Percentiles rank a stretch among this genome's conserved stretches.
phyloP scores from a whole-genome alignment of 1,140 invertebrate species.

The Calephelis virginiensis region DNA sequence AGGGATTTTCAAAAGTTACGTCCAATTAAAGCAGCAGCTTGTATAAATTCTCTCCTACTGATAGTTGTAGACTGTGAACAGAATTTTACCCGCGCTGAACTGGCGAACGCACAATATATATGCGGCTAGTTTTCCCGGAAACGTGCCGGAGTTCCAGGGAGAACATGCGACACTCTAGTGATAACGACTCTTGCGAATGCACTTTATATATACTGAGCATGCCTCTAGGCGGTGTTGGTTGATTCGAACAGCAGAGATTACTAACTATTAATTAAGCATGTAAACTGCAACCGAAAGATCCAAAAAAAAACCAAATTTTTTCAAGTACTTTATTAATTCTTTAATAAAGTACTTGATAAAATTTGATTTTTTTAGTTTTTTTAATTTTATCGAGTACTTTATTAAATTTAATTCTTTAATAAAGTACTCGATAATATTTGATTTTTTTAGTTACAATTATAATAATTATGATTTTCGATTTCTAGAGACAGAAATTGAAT shows the following conservation, averaged over 20 bases:
- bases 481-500: too few relatives aligned
- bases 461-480: too few relatives aligned
- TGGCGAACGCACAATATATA: constrained; percentile 8
- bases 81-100: neutral
- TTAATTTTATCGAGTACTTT: too few relatives aligned
- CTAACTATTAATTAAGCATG: too few relatives aligned
- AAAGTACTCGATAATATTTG: too few relatives aligned
- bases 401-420: too few relatives aligned
- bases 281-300: too few relatives aligned
- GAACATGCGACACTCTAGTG: constrained; percentile 6
- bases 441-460: too few relatives aligned
- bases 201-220: neutral
- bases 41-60: neutral
- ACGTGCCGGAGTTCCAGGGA: neutral
- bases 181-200: neutral
- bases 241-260: neutral
- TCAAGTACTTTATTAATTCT: too few relatives aligned
- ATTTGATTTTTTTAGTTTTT: too few relatives aligned
- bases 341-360: too few relatives aligned
- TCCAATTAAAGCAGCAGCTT: neutral
- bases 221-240: neutral
- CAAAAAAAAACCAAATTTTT: too few relatives aligned
- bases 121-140: constrained; percentile 7
- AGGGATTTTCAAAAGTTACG: neutral
- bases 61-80: neutral